These are phyloP conservation scores for Apus apus DNA, from an alignment of 2,113 vertebrate species.

Conservation along the genomic window DNA sequence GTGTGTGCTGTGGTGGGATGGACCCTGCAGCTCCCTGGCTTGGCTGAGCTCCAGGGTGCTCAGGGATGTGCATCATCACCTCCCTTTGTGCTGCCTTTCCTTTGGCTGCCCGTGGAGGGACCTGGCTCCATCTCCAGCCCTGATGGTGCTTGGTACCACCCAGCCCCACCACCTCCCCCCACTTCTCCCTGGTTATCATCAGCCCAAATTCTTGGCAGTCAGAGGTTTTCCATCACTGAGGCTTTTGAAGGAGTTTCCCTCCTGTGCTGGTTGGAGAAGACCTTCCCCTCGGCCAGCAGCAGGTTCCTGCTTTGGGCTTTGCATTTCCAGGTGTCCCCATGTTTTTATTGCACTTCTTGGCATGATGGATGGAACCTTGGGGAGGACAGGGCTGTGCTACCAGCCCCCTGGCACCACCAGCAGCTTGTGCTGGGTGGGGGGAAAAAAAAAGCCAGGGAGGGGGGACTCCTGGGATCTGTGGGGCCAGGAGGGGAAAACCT, in stretches of 20 bases:
- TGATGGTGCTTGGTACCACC: background rate
- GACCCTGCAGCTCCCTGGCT: background rate
- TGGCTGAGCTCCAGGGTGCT: background rate
- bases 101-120: background rate
- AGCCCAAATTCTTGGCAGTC: background rate
- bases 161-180: background rate
- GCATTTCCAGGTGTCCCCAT: background rate
- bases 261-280: background rate
- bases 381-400: background rate
- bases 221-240: background rate
- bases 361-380: rapidly evolving
- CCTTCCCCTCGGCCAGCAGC: background rate
- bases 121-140: background rate
- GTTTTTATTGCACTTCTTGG: background rate
- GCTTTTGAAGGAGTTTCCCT: background rate
- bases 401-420: rapidly evolving
- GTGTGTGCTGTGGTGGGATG: rapidly evolving
- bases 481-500: background rate
- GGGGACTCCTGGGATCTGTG: background rate
- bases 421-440: background rate
- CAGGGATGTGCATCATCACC: rapidly evolving
- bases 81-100: background rate
- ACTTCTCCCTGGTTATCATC: background rate
- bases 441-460: too few species aligned
- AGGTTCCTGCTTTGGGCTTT: background rate